Percentiles rank a stretch among this genome's conserved stretches.
Conservation (phyloP, 2,888 invertebrate genomes). For the Diplazon laetatorius region DNA sequence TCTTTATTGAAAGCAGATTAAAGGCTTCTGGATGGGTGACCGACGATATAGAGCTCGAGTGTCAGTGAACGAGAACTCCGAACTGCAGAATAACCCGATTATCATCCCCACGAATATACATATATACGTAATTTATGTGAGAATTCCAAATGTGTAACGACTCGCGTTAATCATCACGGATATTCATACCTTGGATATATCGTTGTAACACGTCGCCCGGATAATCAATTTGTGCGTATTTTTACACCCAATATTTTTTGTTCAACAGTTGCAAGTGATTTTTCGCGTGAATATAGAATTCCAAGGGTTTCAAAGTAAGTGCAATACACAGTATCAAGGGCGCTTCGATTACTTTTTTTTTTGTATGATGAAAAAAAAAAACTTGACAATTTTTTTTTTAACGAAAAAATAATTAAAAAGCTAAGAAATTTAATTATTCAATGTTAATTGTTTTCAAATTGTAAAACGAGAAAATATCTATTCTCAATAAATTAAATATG, state of each 20-base stretch:
- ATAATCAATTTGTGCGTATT: neutral
- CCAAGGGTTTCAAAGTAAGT: too few species aligned
- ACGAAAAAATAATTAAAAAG: too few species aligned
- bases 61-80: slow-evolving; percentile 51
- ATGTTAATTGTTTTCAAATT: too few species aligned
- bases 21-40: slow-evolving; percentile 51
- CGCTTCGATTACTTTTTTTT: too few species aligned
- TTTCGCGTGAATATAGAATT: too few species aligned
- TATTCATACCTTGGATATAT: slow-evolving; percentile 6
- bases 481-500: too few species aligned
- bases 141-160: neutral
- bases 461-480: too few species aligned
- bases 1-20: slow-evolving; percentile 68
- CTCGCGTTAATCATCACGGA: neutral
- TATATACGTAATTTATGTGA: slow-evolving; percentile 38
- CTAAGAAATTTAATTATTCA: too few species aligned
- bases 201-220: neutral
- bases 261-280: too few species aligned
- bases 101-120: slow-evolving; percentile 13
- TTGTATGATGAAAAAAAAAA: too few species aligned
- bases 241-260: neutral
- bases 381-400: too few species aligned
- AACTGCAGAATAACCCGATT: slow-evolving; percentile 47
- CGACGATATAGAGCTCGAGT: slow-evolving; percentile 9
- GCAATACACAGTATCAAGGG: too few species aligned